Evolutionary conservation across 2,797 vertebrate species (phyloP).

Genomic region (Rhadinocentrus ornatus): DNA sequence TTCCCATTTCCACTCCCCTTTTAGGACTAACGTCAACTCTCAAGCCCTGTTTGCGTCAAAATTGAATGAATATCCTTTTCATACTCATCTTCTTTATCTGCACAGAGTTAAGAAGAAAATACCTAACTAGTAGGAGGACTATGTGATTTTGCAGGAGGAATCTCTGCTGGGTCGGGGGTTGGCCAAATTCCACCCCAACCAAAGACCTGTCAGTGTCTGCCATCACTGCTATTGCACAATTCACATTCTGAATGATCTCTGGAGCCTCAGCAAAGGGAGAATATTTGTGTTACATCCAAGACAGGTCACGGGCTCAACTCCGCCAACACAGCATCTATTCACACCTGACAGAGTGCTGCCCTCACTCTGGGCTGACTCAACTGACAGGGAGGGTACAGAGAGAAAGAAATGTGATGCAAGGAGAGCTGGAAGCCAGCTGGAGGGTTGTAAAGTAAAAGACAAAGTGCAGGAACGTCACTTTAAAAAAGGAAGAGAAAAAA

Average conservation of each 20-base stretch:
- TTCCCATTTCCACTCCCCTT: conserved; percentile 49
- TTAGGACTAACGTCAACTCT: conserved; percentile 32
- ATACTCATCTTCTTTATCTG: conserved; percentile 43
- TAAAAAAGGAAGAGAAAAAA: conserved; percentile 31
- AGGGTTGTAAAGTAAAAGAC: conserved; percentile 3
- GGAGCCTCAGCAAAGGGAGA: conserved; percentile 45
- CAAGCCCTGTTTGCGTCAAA: conserved; percentile 29
- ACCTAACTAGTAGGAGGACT: conserved; percentile 40
- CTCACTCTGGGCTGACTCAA: conserved; percentile 52
- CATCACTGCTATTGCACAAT: conserved; percentile 69
- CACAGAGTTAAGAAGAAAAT: conserved; percentile 46
- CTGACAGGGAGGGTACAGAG: conserved; percentile 43
- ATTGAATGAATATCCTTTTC: conserved; percentile 16
- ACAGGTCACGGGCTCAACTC: conserved; percentile 57
- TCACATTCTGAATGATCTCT: conserved; percentile 61
- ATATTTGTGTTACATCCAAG: conserved; percentile 68
- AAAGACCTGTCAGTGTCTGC: conserved; percentile 71
- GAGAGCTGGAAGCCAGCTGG: conserved; percentile 24
- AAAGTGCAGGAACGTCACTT: conserved; percentile 21
- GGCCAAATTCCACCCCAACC: conserved; percentile 59
- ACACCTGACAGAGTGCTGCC: conserved; percentile 66
- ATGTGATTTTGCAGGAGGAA: conserved; percentile 57
- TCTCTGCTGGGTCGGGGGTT: conserved; percentile 34
- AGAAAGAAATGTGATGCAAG: conserved; percentile 44
- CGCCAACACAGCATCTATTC: conserved; percentile 66